Percentiles rank a stretch among this genome's conserved stretches.
Conservation (phyloP, 2,888 invertebrate species). For the Bombylius major region DNA sequence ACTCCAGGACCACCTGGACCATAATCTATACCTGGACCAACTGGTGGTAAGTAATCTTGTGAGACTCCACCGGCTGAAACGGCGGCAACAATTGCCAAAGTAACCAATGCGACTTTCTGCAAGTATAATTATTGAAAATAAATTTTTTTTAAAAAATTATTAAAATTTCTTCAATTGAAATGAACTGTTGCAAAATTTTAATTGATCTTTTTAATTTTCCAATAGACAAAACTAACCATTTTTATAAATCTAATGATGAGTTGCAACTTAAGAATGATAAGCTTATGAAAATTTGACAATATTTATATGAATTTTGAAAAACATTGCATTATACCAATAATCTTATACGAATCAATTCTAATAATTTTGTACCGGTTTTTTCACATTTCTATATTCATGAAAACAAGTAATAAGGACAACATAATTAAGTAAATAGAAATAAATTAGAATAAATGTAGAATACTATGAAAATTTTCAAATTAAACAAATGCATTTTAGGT, state of each 20-base stretch:
- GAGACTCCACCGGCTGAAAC: neutral
- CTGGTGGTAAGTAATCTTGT: constrained; percentile 3
- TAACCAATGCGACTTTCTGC: constrained; percentile 1
- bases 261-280: neutral
- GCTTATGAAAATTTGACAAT: neutral
- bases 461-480: no score
- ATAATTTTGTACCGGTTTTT: no score
- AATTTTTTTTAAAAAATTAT: neutral
- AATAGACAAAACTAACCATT: neutral
- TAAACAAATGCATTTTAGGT: no score
- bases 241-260: neutral
- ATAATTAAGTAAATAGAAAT: no score
- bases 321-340: no score
- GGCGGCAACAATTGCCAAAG: neutral
- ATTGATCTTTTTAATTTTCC: neutral
- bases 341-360: no score
- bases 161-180: neutral
- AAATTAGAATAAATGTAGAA: no score
- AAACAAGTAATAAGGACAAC: no score
- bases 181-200: neutral
- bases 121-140: neutral
- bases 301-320: neutral
- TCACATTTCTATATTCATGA: no score
- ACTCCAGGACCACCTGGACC: neutral
- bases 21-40: neutral